Conservation (phyloP, 2,797 vertebrate genomes). For the Rhinogobio ventralis region DNA sequence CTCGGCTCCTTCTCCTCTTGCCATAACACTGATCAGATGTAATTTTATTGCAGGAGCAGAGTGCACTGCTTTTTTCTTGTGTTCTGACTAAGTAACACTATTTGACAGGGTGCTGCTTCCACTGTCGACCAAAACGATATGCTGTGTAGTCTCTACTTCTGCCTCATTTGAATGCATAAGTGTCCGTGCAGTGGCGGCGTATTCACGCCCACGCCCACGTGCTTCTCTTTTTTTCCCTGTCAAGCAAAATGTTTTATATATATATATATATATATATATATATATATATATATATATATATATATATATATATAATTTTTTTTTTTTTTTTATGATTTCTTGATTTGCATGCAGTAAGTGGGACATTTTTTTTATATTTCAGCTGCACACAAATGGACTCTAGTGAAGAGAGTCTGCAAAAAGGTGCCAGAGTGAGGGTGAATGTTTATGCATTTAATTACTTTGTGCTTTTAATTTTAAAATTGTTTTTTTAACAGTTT, state of each 20-base stretch:
- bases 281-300: no score
- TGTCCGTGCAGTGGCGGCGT: no score
- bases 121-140: background rate
- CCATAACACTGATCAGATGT: conserved; percentile 64
- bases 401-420: background rate
- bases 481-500: background rate
- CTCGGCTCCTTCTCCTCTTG: conserved; percentile 74
- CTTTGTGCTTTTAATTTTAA: background rate
- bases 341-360: background rate
- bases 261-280: no score
- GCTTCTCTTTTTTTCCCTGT: accelerated
- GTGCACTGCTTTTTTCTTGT: background rate
- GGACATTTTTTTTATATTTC: background rate
- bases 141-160: background rate
- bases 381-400: background rate
- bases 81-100: background rate
- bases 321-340: no score
- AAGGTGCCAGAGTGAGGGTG: background rate
- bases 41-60: background rate
- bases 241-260: no score
- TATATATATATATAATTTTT: no score
- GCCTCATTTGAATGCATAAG: background rate
- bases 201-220: conserved; percentile 30
- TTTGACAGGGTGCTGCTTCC: background rate
- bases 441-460: background rate